A percentile compares a stretch with the other conserved stretches of the same genome.
phyloP scores from a whole-genome alignment of 2,888 invertebrate species.

The Iselma pallidipennis region DNA sequence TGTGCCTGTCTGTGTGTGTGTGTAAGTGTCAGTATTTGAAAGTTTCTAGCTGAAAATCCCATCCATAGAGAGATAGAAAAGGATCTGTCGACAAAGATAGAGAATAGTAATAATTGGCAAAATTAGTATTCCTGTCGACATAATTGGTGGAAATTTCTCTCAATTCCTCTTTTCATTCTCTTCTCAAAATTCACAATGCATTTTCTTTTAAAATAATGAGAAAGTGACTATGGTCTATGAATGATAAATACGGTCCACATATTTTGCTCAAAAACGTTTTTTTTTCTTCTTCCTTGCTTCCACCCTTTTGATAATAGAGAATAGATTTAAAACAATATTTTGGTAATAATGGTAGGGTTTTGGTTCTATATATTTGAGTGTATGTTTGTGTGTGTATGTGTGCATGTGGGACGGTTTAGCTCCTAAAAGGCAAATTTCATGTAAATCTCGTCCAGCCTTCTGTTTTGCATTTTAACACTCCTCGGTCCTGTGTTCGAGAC shows the following conservation, averaged over 20 bases:
- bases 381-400: no score
- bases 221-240: constrained; percentile 6
- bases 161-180: not conserved
- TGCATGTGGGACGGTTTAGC: not conserved
- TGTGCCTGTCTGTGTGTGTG: no score
- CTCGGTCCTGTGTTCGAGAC: not conserved
- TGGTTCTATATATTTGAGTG: no score
- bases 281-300: not conserved
- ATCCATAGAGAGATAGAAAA: no score
- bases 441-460: not conserved
- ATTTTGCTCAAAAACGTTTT: not conserved
- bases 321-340: not conserved
- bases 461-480: not conserved
- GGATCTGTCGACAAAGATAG: not conserved
- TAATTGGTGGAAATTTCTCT: constrained; percentile 5
- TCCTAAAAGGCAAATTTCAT: constrained; percentile 6
- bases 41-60: not conserved
- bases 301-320: not conserved
- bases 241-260: constrained; percentile 4
- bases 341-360: not conserved
- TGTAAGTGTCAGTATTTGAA: no score
- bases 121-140: constrained; percentile 7
- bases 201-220: constrained; percentile 1
- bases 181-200: constrained; percentile 2
- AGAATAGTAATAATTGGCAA: not conserved